Base-by-base conservation (phyloP, 2,113 vertebrate species). In the Amblyopsis rosae region DNA sequence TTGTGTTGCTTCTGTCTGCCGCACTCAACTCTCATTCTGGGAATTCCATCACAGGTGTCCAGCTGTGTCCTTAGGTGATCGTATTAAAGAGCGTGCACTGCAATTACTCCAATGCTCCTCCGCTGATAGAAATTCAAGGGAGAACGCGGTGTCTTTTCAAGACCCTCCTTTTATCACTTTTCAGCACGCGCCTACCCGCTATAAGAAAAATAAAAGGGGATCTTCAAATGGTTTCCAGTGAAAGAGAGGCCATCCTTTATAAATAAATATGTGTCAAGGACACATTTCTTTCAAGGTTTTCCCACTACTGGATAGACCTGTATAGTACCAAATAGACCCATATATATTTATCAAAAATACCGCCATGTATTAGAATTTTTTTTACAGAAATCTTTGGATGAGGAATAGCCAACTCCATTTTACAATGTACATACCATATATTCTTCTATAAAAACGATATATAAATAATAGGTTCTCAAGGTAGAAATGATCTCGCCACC, bases 201-300 rank as follows among this genome's bases (percentile, higher is more conserved):
- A 61, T 46, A 65, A 19, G 72, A 75, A 77, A 75, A 76, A 45
- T 51, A 15, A 59, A 8, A 12, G 33, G 35, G 11, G 33, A 59
- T 55, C 63, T 66, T 67, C 57, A 62, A 69, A 73, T 54, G 60
- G 68, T 66, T 81, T 73, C 47, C 53, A 70, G 32, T 48, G 60
- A 81, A 26, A 26, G 69, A 73, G 48, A 58, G 12, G 53, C 48
- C 58, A 69, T 78, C 56, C 32, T 82, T 80, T 77, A 82, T 75
- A 68, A 80, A 74, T 74, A 76, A 46, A 87, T 80, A 64, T 78
- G 61, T 83, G 89, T 83, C 83, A 87, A 85, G 84, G 84, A 59
- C 72, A 45, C 35, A 51, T 62, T 83, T 85, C 63, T 74, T 77
- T 81, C 82, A 63, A 66, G 61, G 75, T 72, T 13, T 67, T 68